Percentiles rank a stretch among this genome's conserved stretches.
These are phyloP conservation scores for Gymnogyps californianus DNA, from an alignment of 2,113 vertebrate genomes.

Conservation along the genomic window DNA sequence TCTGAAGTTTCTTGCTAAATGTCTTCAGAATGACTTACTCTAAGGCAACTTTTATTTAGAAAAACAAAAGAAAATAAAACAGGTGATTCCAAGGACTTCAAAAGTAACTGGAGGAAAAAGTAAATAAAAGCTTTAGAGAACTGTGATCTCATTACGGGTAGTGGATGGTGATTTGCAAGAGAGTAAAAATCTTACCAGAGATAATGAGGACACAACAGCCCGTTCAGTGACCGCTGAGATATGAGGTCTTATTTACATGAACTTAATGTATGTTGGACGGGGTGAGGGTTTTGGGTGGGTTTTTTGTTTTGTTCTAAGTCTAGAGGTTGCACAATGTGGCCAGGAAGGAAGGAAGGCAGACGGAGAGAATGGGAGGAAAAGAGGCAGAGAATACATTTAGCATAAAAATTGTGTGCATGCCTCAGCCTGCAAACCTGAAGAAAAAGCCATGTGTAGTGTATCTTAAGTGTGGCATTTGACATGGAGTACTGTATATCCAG, in stretches of 20 bases:
- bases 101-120: background rate
- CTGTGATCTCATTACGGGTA: background rate
- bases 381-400: background rate
- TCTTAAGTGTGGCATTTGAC: background rate
- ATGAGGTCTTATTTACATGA: background rate
- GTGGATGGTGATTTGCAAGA: background rate
- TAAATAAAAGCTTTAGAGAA: background rate
- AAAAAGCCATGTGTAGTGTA: background rate
- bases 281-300: background rate
- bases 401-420: background rate
- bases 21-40: background rate
- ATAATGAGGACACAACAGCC: background rate
- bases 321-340: background rate
- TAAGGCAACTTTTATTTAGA: background rate
- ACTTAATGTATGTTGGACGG: background rate
- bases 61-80: background rate
- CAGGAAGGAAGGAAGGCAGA: slow-evolving; percentile 25
- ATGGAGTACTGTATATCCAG: background rate
- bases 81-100: background rate
- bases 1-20: background rate
- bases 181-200: background rate
- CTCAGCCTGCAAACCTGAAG: background rate
- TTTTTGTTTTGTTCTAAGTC: background rate
- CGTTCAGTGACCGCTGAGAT: background rate
- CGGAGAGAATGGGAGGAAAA: slow-evolving; percentile 28